phyloP scores from a whole-genome alignment of 2,797 vertebrate genomes.

The Toxotes lorentzi region DNA sequence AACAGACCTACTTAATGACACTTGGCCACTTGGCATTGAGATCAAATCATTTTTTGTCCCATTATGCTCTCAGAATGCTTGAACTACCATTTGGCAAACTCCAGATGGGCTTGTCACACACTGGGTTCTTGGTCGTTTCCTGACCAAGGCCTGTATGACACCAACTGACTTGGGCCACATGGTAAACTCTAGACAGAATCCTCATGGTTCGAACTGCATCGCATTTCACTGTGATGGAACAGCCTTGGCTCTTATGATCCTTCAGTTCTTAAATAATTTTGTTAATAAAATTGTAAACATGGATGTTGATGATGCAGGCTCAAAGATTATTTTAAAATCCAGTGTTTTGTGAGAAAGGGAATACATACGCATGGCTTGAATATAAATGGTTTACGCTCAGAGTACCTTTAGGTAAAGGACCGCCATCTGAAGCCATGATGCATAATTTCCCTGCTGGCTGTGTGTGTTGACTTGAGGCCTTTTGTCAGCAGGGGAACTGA shows the following conservation, averaged over 20 bases:
- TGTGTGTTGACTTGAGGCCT: conserved; percentile 64
- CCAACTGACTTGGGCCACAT: neutral
- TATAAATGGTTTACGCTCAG: conserved; percentile 10
- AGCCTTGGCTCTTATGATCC: neutral
- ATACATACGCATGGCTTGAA: neutral
- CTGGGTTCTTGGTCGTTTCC: conserved; percentile 1
- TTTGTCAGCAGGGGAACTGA: conserved; percentile 60
- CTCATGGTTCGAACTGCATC: neutral
- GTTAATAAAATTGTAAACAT: neutral
- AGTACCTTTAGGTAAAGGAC: neutral
- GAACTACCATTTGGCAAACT: conserved; percentile 12
- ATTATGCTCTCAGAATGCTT: conserved; percentile 7
- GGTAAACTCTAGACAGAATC: neutral
- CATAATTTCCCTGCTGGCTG: conserved; percentile 31
- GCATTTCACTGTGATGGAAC: neutral
- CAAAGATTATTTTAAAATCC: neutral
- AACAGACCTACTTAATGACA: neutral
- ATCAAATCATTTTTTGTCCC: neutral
- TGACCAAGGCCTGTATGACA: conserved; percentile 12
- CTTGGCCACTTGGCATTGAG: conserved; percentile 4
- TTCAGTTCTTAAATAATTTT: neutral
- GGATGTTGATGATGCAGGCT: neutral
- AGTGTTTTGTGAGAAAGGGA: neutral
- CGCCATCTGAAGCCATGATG: conserved; percentile 32
- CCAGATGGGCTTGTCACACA: conserved; percentile 15